Base-by-base conservation (phyloP, 2,113 vertebrate species). In the Thinocorus orbignyianus region DNA sequence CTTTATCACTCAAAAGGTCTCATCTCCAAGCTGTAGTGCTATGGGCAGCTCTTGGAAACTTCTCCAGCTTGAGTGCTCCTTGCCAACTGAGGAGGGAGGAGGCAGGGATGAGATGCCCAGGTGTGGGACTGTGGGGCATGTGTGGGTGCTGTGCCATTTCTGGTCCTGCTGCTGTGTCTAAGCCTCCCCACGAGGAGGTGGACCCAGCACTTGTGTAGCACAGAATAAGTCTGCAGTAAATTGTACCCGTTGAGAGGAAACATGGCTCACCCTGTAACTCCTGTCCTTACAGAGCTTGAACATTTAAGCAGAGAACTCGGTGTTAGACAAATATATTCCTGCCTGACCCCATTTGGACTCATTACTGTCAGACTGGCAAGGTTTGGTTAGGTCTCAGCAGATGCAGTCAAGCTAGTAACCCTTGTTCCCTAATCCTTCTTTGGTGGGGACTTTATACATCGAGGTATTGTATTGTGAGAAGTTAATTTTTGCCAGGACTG, bases 121-220 rank as follows among this genome's bases (percentile, higher is more conserved):
- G 52, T 16, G 22, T 1, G 58, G 69, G 24, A 9, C 16, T 0
- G 18, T 28, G 0, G 4, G 68, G 8, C 1, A 1, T 0, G 26
- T 1, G 26, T 3, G 23, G 19, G 12, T 14, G 7, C 23, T 16
- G 18, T 17, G 41, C 1, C 4, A 33, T 41, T 74, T 66, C 77
- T 37, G 37, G 72, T 66, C 12, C 80, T 39, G 28, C 19, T 71
- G 4, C 4, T 1, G 35, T 15, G 9, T 17, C 6, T 33, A 49
- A 82, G 24, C 6, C 33, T 39, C 14, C 8, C 3, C 14, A 14
- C 51, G 13, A n/a, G 65, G 24, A 94, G 77, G 26, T 11, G 31
- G 28, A 81, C 41, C 39, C n/a, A 13, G 11, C 18, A 0, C 8
- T 70, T 44, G 16, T 1, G 10, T 10, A 41, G 70, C 25, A 11